Conservation (phyloP, 2,888 invertebrate species). For the Maniola hyperantus region DNA sequence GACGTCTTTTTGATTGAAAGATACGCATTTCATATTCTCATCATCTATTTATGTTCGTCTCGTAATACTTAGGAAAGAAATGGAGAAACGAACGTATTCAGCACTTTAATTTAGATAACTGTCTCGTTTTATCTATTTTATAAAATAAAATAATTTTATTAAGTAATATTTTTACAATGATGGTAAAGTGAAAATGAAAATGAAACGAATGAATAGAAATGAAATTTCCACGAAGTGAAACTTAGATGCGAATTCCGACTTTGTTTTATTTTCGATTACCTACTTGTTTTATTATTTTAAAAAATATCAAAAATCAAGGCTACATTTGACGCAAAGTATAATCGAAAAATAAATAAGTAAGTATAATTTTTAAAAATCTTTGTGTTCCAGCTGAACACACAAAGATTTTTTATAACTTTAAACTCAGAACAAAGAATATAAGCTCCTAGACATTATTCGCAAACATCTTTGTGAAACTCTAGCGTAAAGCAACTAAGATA, state of each 20-base stretch:
- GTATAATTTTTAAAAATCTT: slow-evolving; percentile 24
- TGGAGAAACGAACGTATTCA: background rate
- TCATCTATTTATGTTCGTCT: background rate
- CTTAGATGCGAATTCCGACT: no score
- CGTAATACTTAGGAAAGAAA: background rate
- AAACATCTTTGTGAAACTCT: slow-evolving; percentile 47
- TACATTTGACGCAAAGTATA: no score
- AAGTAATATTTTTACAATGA: no score
- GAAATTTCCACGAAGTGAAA: no score
- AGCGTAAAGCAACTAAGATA: slow-evolving; percentile 47
- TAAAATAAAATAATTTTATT: no score
- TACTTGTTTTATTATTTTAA: no score
- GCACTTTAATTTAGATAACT: background rate
- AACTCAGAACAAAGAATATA: slow-evolving; percentile 47
- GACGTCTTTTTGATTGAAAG: background rate
- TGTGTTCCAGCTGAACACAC: slow-evolving; percentile 35
- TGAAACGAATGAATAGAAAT: no score
- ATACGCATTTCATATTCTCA: background rate
- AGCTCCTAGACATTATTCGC: slow-evolving; percentile 48
- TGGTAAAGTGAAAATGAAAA: no score
- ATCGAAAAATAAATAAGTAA: no score
- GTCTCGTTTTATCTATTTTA: no score
- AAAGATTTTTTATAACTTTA: slow-evolving; percentile 44
- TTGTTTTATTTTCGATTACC: no score
- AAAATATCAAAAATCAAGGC: no score